These are phyloP conservation scores for Nicator chloris DNA, from an alignment of 2,113 vertebrate genomes.

Conservation along the genomic window DNA sequence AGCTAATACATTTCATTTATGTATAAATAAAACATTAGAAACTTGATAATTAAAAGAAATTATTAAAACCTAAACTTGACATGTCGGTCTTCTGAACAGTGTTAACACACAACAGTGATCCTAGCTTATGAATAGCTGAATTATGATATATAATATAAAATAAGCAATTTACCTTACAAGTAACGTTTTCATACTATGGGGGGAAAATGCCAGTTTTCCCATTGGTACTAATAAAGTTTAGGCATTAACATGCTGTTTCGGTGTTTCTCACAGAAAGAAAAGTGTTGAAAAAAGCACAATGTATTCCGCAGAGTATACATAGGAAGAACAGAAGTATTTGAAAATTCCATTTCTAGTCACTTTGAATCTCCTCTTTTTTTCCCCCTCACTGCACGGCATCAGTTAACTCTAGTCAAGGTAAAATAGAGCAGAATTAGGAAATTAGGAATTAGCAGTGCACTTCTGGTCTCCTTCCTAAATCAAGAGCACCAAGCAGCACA, in stretches of 20 bases:
- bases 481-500: neutral
- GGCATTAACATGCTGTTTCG: conserved; percentile 79
- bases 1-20: conserved; percentile 57
- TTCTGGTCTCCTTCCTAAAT: conserved; percentile 4
- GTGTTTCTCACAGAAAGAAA: conserved; percentile 70
- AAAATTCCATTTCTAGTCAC: conserved; percentile 61
- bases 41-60: conserved; percentile 56
- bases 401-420: conserved; percentile 22
- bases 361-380: conserved; percentile 27
- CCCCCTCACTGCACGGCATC: conserved; percentile 24
- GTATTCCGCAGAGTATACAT: conserved; percentile 58
- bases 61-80: conserved; percentile 65
- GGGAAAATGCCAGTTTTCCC: conserved; percentile 64
- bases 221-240: conserved; percentile 60
- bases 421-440: conserved; percentile 25
- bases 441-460: conserved; percentile 35
- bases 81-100: conserved; percentile 68
- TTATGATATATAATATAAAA: conserved; percentile 72
- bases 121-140: conserved; percentile 74
- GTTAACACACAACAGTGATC: conserved; percentile 75
- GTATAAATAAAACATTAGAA: conserved; percentile 74
- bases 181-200: conserved; percentile 56
- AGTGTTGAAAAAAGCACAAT: conserved; percentile 69
- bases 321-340: conserved; percentile 66
- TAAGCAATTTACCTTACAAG: conserved; percentile 75